Base-by-base conservation (phyloP, 2,113 vertebrate species). In the Thinocorus orbignyianus region DNA sequence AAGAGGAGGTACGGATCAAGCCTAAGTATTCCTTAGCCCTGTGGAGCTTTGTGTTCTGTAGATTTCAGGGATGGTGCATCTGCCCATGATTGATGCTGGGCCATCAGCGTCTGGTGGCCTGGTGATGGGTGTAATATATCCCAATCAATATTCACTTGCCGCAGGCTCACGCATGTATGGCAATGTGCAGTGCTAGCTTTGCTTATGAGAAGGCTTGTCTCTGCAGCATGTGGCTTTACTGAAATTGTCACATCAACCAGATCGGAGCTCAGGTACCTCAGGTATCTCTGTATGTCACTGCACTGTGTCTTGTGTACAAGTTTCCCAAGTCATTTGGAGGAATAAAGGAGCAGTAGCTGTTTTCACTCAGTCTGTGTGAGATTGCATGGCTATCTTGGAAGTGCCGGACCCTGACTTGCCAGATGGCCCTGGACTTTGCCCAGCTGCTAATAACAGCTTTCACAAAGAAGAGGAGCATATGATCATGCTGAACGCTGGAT, bases 1-100 rank as follows among this genome's bases (percentile, higher is more conserved):
- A 93, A 88, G 39, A 91, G 37, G 74, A 97, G 97, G 98, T 98
- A 88, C 35, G 96, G 41, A 30, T 84, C 28, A 83, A 88, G 18
- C 41, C 51, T 57, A 68, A 77, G 17, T 5, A 22, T 92, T 94
- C 88, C 16, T 49, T 80, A 55, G 30, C 37, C 41, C 28, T 72
- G 6, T 62, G 49, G 35, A 89, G 25, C 22, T 89, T 81, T 60
- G 35, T 81, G 7, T 74, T 88, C 60, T 64, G 12, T 77, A 70
- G 37, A 42, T 9, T 83, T 64, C 60, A 68, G 44, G 26, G 35
- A 28, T 55, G 16, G 48, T 30, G 6, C 46, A 6, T 39, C 33
- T 77, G 68, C 42, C 24, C 5, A 0, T 2, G 13, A 39, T 8
- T 58, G 65, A 30, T 17, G 54, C 42, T 78, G 37, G 16, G 69